Conservation (phyloP, 2,797 vertebrate species). For the Hafferia zeledoni region DNA sequence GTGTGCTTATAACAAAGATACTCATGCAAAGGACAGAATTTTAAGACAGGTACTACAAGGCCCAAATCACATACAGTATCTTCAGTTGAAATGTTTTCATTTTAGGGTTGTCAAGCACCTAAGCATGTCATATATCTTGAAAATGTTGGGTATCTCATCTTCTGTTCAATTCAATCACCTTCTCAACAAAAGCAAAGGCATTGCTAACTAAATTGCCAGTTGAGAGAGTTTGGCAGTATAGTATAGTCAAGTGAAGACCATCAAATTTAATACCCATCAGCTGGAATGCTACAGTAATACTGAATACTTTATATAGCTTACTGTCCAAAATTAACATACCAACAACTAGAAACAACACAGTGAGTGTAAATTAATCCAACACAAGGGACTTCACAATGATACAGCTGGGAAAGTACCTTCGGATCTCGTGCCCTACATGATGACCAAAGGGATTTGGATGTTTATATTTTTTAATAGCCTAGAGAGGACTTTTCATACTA, state of each 20-base stretch:
- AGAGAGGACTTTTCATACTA: background rate
- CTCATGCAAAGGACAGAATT: background rate
- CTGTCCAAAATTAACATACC: background rate
- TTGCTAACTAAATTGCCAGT: background rate
- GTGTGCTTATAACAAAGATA: background rate
- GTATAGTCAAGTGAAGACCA: background rate
- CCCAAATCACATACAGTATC: background rate
- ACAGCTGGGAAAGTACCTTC: background rate
- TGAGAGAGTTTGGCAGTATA: background rate
- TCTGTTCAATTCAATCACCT: background rate
- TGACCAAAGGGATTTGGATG: background rate
- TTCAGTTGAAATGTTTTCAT: background rate
- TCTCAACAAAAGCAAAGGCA: background rate
- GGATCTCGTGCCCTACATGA: background rate
- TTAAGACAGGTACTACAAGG: background rate
- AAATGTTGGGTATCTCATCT: background rate
- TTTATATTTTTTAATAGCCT: background rate
- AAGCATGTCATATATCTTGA: background rate
- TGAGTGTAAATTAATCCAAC: background rate
- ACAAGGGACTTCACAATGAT: background rate
- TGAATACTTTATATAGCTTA: background rate
- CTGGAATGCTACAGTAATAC: background rate
- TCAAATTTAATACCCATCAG: background rate
- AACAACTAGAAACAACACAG: background rate
- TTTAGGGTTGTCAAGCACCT: background rate